phyloP scores from a whole-genome alignment of 2,888 invertebrate genomes.

The Leptopilina syphax region DNA sequence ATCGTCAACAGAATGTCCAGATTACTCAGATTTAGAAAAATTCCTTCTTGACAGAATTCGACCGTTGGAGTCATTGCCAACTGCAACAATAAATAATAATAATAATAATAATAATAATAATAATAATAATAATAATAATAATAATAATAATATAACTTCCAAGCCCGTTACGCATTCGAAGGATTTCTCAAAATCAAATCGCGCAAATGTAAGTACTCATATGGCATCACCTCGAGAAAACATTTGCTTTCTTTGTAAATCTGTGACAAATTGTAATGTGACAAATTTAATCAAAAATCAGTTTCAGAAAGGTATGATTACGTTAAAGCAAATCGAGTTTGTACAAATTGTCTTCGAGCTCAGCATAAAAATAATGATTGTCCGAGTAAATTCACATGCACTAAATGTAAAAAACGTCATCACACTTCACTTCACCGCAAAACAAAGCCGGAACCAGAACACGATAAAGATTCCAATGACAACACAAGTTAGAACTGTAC shows the following conservation, averaged over 20 bases:
- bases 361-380: not conserved
- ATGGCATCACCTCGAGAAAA: not conserved
- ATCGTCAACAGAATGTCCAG: not conserved
- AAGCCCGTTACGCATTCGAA: not conserved
- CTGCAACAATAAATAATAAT: not conserved
- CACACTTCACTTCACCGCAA: not conserved
- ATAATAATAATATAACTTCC: not conserved
- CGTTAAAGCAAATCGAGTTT: not conserved
- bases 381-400: not conserved
- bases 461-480: not conserved
- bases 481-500: not conserved
- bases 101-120: not conserved
- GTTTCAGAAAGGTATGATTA: not conserved
- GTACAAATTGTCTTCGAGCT: not conserved
- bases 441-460: not conserved
- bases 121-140: no score
- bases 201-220: not conserved
- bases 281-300: not conserved
- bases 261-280: no score
- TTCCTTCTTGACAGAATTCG: not conserved
- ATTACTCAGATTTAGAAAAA: conserved; percentile 1
- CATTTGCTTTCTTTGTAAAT: not conserved
- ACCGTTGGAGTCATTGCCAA: not conserved
- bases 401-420: not conserved
- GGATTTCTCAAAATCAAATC: not conserved